Base-by-base conservation (phyloP, 2,113 vertebrate genomes). In the Mobula hypostoma region DNA sequence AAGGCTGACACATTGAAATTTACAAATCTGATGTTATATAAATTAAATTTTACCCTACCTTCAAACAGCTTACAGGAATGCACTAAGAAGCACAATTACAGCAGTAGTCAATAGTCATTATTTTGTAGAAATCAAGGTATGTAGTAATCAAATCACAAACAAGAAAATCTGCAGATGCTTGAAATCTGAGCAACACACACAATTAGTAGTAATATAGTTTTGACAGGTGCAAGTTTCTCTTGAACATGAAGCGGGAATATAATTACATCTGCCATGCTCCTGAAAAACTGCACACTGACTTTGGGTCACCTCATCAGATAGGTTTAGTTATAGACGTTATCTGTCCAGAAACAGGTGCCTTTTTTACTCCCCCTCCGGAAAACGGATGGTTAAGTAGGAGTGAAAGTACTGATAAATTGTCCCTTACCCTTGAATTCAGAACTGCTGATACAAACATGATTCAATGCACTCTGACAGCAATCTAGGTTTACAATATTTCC, bases 401-500 rank as follows among this genome's bases (percentile, higher is more conserved):
- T 66, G 27, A n/a, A 27, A 61, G 83, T 14, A 12, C 5, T 63
- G n/a, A 68, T 66, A 90, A 19, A 17, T 66, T 90, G 63, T 7
- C 63, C 56, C 17, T 24, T 56, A 74, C 63, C 36, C 68, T 93
- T 93, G 68, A 74, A 93, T 93, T 93, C n/a, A 70, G 36, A 56
- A 29, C 48, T 6, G 12, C 3, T 56, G 24, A 8, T 48, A 76
- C 32, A 93, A 76, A 92, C 74, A 27, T 74, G 87, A 32, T 27
- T 93, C 70, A 74, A 74, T 40, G 32, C 32, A 48, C 11, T 66
- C 85, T 93, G 68, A 93, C 91, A 93, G 9, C 27, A 93, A 76
- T 93, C 85, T 90, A 40, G 74, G 70, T 74, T 74, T 93, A 48
- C 68, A 93, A 93, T 70, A 74, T 27, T 76, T 93, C 70, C 68